Percentiles rank a stretch among this genome's conserved stretches.
Evolutionary conservation across 2,888 invertebrate species (phyloP).

Genomic region (Ommatoiulus sabulosus): DNA sequence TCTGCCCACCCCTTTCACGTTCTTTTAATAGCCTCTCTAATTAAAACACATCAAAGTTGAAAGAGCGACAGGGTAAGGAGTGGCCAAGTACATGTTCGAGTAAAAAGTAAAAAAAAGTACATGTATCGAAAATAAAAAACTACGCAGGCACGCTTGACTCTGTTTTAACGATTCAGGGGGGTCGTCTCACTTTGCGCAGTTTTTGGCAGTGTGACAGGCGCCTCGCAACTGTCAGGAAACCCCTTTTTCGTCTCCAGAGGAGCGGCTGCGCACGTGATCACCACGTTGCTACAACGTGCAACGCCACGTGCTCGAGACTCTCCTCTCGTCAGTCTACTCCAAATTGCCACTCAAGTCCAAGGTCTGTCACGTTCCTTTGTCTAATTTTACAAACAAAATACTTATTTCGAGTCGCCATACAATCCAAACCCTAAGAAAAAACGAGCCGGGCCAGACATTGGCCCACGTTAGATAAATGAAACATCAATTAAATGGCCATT

Average conservation of each 20-base stretch:
- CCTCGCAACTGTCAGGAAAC: background rate
- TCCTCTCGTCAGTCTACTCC: background rate
- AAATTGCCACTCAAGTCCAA: slow-evolving; percentile 37
- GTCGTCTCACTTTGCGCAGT: background rate
- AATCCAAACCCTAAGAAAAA: background rate
- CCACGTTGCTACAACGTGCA: background rate
- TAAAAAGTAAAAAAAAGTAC: background rate
- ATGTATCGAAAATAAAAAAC: background rate
- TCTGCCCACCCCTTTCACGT: background rate
- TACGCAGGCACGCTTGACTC: background rate
- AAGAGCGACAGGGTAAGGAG: slow-evolving; percentile 19
- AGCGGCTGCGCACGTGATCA: slow-evolving; percentile 17
- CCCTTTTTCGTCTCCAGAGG: slow-evolving; percentile 11
- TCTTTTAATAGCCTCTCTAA: background rate
- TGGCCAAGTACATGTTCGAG: background rate
- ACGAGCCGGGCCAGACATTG: background rate
- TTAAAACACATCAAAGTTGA: slow-evolving; percentile 25
- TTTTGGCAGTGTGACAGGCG: slow-evolving; percentile 15
- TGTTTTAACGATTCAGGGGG: background rate
- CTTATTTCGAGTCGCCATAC: slow-evolving; percentile 8
- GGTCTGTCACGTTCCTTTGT: slow-evolving; percentile 43
- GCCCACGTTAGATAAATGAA: background rate
- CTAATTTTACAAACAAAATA: slow-evolving; percentile 30
- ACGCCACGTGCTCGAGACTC: background rate
- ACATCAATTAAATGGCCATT: background rate